Base-by-base conservation (phyloP, 2,888 invertebrate genomes). In the Cephus sareptanus region DNA sequence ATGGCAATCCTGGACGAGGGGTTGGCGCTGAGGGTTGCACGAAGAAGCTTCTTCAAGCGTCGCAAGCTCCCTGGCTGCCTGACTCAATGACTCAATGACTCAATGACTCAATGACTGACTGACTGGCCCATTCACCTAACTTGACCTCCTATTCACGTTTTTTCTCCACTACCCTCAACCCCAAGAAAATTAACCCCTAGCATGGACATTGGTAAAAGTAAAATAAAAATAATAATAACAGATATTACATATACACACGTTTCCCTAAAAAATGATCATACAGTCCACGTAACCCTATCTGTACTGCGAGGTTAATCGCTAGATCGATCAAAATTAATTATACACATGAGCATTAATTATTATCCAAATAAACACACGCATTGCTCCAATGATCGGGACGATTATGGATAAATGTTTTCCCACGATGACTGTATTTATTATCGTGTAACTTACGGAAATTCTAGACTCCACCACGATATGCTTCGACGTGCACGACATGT, bases 401-500 rank as follows among this genome's bases (percentile, higher is more conserved):
- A 23, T 56, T 56, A 56, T 56, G 6, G 56, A 23, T 56, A 23
- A 23, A 56, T 56, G 56, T 23, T 23, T 23, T 56, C 15, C 56
- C 56, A 23, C 56, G 56, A 56, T 23, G 56, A 56, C 56, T 56
- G 9, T 56, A 56, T 23, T 56, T 56, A 56, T 23, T 23, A 23
- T 23, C 23, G 6, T 56, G 23, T 9, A 56, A 23, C 56, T 56
- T 23, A 9, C 23, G 23, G 56, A 56, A 23, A 56, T 56, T 23
- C 23, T 56, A 56, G 9, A 23, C 23, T 23, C 23, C 23, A 9
- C 23, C 56, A 23, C 15, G 56, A 56, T 56, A 56, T 6, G 56
- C 56, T 85, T 82, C 84, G 83, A 85, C 87, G 85, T 81, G 87
- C 85, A 85, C 86, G 87, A 87, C 87, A 87, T 87, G 86, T 87